phyloP scores from a whole-genome alignment of 2,888 invertebrate genomes.

The Ichneumon xanthorius region DNA sequence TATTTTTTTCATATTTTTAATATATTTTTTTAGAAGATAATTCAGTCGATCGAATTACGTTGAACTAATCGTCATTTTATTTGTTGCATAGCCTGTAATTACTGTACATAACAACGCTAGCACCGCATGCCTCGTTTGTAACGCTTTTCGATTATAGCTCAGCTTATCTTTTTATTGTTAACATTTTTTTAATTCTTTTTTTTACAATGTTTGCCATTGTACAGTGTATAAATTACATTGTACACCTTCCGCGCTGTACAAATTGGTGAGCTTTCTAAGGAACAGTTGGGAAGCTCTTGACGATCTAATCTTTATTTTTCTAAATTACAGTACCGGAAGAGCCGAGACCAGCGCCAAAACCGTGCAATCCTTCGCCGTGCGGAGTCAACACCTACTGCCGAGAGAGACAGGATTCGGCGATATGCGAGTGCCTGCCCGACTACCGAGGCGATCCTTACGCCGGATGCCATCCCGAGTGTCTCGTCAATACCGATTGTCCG shows the following conservation, averaged over 20 bases:
- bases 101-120: slow-evolving; percentile 71
- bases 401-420: slow-evolving; percentile 88
- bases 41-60: slow-evolving; percentile 29
- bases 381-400: slow-evolving; percentile 89
- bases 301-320: slow-evolving; percentile 23
- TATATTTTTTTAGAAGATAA: slow-evolving; percentile 13
- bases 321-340: slow-evolving; percentile 67
- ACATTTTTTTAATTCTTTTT: neutral
- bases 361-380: slow-evolving; percentile 89
- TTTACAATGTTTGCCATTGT: slow-evolving; percentile 8
- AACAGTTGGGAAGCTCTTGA: neutral
- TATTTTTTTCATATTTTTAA: slow-evolving; percentile 6
- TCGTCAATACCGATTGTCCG: slow-evolving; percentile 90
- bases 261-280: neutral
- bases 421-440: slow-evolving; percentile 89
- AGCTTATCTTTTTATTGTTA: slow-evolving; percentile 23
- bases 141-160: neutral
- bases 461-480: slow-evolving; percentile 90
- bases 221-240: slow-evolving; percentile 27
- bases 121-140: slow-evolving; percentile 50
- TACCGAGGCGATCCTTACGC: slow-evolving; percentile 89
- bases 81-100: slow-evolving; percentile 71
- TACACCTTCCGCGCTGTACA: slow-evolving; percentile 2
- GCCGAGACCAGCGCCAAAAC: slow-evolving; percentile 76
- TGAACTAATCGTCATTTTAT: slow-evolving; percentile 47